These are phyloP conservation scores for Dichetophora obliterata DNA, from an alignment of 2,888 invertebrate species.

Conservation along the genomic window DNA sequence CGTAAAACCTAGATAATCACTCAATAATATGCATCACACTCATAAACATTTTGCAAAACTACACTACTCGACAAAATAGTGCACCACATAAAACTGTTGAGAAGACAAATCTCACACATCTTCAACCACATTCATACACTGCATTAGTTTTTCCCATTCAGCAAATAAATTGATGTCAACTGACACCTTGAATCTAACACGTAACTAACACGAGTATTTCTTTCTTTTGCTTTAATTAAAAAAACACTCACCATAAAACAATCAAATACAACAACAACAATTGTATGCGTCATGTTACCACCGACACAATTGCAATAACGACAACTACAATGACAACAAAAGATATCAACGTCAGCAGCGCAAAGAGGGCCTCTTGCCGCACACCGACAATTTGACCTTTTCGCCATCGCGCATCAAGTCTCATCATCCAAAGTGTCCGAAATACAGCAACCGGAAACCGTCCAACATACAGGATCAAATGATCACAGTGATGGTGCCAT, in stretches of 20 bases:
- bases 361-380: slow-evolving; percentile 68
- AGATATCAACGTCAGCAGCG: slow-evolving; percentile 69
- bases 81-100: neutral
- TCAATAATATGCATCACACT: neutral
- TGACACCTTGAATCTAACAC: neutral
- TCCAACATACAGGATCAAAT: slow-evolving; percentile 69
- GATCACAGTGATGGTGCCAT: slow-evolving; percentile 70
- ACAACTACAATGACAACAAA: neutral
- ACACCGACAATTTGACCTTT: slow-evolving; percentile 69
- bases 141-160: neutral
- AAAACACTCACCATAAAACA: slow-evolving; percentile 40
- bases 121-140: neutral
- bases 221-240: slow-evolving; percentile 41
- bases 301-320: neutral
- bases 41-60: slow-evolving; percentile 7
- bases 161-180: slow-evolving; percentile 21
- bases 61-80: neutral
- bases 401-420: slow-evolving; percentile 69
- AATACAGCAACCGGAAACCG: slow-evolving; percentile 65
- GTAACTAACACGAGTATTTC: slow-evolving; percentile 32
- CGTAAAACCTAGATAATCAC: neutral
- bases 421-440: slow-evolving; percentile 70
- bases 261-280: slow-evolving; percentile 28
- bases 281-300: neutral
- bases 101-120: neutral